Conservation (phyloP, 2,888 invertebrate genomes). For the Drosophila multiciliata region DNA sequence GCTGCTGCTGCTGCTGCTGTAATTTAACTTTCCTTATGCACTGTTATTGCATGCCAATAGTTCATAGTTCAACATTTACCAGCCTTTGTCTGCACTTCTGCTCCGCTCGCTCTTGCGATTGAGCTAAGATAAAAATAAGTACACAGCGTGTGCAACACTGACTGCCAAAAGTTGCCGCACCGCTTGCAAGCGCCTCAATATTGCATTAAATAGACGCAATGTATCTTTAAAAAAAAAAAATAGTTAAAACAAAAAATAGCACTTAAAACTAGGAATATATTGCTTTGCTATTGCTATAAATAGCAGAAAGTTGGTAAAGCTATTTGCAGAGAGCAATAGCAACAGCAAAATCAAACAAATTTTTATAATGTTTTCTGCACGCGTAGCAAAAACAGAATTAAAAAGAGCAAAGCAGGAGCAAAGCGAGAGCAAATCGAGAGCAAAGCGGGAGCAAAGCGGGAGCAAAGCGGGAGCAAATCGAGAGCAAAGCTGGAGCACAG, state of each 20-base stretch:
- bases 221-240: not conserved
- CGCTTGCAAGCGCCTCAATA: not conserved
- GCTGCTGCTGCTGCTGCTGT: constrained; percentile 1
- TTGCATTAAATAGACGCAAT: not conserved
- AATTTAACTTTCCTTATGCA: constrained; percentile 32
- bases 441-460: not conserved
- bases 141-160: constrained; percentile 12
- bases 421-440: not conserved
- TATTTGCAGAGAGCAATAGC: too few relatives aligned
- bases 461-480: too few relatives aligned
- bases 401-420: not conserved
- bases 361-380: too few relatives aligned
- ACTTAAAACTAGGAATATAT: not conserved
- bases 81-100: constrained; percentile 32
- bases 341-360: too few relatives aligned
- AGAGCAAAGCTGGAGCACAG: too few relatives aligned
- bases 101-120: constrained; percentile 22
- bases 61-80: constrained; percentile 61
- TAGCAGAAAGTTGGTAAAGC: too few relatives aligned
- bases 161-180: constrained; percentile 5
- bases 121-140: constrained; percentile 57
- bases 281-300: too few relatives aligned
- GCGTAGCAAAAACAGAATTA: not conserved
- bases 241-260: not conserved
- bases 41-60: constrained; percentile 67